These are phyloP conservation scores for Hippotragus niger DNA, from an alignment of 2,113 vertebrate genomes.

Conservation along the genomic window DNA sequence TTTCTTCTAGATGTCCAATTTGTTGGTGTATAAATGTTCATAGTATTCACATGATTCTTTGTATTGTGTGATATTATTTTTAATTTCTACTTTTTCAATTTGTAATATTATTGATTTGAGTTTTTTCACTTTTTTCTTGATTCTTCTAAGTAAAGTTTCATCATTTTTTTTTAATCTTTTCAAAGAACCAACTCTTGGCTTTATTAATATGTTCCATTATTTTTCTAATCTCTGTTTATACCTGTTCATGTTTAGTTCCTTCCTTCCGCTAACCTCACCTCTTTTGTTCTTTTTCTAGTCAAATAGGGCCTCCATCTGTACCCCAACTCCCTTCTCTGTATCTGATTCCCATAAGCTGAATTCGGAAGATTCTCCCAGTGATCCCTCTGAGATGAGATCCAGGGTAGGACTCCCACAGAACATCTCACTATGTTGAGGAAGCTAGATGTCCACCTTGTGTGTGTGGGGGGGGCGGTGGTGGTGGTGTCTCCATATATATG, in stretches of 20 bases:
- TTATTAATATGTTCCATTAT: background rate
- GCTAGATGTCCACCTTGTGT: background rate
- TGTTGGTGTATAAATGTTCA: background rate
- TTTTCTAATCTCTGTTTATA: background rate
- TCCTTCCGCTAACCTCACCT: background rate
- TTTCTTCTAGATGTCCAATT: background rate
- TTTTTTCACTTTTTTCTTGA: background rate
- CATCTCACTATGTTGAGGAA: background rate
- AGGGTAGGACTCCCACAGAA: background rate
- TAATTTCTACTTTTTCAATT: background rate
- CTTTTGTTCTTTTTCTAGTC: background rate
- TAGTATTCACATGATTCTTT: background rate
- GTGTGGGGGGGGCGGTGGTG: background rate
- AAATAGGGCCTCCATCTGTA: background rate
- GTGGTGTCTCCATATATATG: background rate
- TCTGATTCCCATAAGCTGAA: background rate
- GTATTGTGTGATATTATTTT: background rate
- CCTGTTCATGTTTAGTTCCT: background rate
- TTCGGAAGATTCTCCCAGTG: background rate
- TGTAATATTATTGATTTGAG: background rate
- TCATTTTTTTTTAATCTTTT: background rate
- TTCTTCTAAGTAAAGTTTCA: background rate
- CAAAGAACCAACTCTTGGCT: background rate
- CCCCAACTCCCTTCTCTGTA: background rate
- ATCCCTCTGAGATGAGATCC: background rate